Evolutionary conservation across 2,113 vertebrate species (phyloP), one percentile per base, ranked within the genome.

Genomic region (Poecilia latipinna): DNA sequence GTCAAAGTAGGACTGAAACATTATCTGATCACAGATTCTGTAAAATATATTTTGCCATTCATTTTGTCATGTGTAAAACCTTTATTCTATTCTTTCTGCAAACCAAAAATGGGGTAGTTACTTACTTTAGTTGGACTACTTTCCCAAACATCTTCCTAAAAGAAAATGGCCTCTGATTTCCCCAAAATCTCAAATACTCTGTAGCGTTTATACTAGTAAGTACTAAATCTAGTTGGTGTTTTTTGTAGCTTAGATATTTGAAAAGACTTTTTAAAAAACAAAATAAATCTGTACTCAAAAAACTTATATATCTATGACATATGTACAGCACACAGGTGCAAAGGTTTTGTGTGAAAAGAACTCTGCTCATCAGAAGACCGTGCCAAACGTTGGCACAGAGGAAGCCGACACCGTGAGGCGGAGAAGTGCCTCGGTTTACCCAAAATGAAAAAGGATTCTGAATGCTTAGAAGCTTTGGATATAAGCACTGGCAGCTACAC

Each of bases 381-480:
- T 54, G 12, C 39, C 39, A 63, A 63, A 78, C 70, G 69, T 10
- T n/a, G 63, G 8, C 2, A 4, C 37, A 42, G 17, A 31, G 33
- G 8, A 8, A 69, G 33, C 39, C 0, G 28, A 32, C 22, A 68
- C 68, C 66, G 19, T 68, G 35, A 77, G 26, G 63, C 57, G 68
- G 74, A 72, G 74, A 65, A 72, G 60, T 6, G 42, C 29, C 32
- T 24, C 1, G 51, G 10, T 13, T 8, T 61, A n/a, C 33, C 28
- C 32, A 51, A 61, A 62, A 57, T 57, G 51, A 31, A 32, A 61
- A 29, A 67, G 32, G 28, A 8, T 22, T 79, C 67, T n/a, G 28
- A 29, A 61, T 29, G 39, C 51, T 22, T 74, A 60, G 10, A 75
- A 61, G n/a, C 37, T 22, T 69, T 48, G n/a, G 39, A 60, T 22